phyloP scores from a whole-genome alignment of 2,888 invertebrate species.

The Drosophila hawaiiensis region DNA sequence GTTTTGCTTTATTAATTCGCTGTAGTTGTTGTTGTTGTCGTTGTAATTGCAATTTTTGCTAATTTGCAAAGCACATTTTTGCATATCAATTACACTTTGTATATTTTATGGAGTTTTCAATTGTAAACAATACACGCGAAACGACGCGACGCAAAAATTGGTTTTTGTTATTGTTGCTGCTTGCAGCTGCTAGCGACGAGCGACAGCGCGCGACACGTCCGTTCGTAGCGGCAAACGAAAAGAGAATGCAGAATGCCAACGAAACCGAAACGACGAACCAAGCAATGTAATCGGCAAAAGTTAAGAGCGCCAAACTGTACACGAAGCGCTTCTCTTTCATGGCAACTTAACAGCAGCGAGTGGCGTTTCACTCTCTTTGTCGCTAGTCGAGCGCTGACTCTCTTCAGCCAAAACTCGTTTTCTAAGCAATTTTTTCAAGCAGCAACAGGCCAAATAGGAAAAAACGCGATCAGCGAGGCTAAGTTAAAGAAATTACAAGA shows the following conservation, averaged over 20 bases:
- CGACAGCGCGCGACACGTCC: slow-evolving; percentile 64
- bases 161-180: slow-evolving; percentile 53
- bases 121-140: slow-evolving; percentile 45
- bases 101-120: slow-evolving; percentile 12
- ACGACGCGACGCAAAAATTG: slow-evolving; percentile 53
- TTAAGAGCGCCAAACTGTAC: slow-evolving; percentile 24
- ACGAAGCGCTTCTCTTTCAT: slow-evolving; percentile 20
- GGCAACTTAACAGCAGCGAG: slow-evolving; percentile 1
- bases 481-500: not conserved
- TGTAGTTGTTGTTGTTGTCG: slow-evolving; percentile 34
- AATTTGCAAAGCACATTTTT: slow-evolving; percentile 27
- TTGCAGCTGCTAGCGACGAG: slow-evolving; percentile 44
- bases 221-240: slow-evolving; percentile 60
- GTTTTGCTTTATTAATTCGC: slow-evolving; percentile 21
- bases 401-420: slow-evolving; percentile 35
- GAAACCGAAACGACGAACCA: slow-evolving; percentile 41
- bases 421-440: slow-evolving; percentile 10
- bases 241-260: slow-evolving; percentile 56
- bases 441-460: slow-evolving; percentile 35
- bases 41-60: slow-evolving; percentile 31
- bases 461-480: slow-evolving; percentile 13
- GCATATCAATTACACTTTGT: slow-evolving; percentile 18
- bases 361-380: not conserved
- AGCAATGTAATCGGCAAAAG: not conserved
- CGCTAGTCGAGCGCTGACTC: not conserved